These are phyloP conservation scores for Callyntrura sp. DNA, from an alignment of 2,888 invertebrate genomes.

Conservation along the genomic window DNA sequence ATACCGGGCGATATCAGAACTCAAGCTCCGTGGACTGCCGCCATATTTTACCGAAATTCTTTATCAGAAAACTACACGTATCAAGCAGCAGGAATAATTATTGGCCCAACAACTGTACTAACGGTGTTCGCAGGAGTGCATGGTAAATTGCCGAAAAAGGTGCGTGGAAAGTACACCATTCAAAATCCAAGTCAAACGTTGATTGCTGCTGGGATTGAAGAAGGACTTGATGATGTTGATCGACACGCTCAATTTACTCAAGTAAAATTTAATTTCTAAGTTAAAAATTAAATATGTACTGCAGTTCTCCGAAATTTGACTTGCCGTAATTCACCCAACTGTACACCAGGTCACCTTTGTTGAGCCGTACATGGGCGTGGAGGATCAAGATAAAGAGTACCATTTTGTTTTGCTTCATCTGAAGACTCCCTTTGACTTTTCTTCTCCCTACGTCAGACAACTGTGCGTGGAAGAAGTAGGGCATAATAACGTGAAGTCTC, in stretches of 20 bases:
- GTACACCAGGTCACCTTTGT: conserved; percentile 77
- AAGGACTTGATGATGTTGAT: conserved; percentile 75
- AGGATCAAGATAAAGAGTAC: conserved; percentile 75
- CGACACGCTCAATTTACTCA: conserved; percentile 76
- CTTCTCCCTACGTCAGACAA: conserved; percentile 74
- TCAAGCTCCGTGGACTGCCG: conserved; percentile 79
- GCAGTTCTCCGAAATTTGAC: no score
- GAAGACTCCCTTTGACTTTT: conserved; percentile 78
- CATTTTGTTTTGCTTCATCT: conserved; percentile 80
- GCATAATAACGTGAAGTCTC: conserved; percentile 25
- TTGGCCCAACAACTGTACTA: conserved; percentile 75
- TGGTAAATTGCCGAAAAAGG: conserved; percentile 75
- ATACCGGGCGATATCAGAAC: conserved; percentile 74
- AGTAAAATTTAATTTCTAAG: conserved; percentile 53
- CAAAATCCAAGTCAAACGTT: conserved; percentile 70
- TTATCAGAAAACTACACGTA: conserved; percentile 63
- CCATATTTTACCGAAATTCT: conserved; percentile 75
- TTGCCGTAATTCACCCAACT: not conserved
- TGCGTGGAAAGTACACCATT: conserved; percentile 69
- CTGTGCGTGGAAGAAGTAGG: conserved; percentile 71
- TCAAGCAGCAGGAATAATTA: conserved; percentile 77
- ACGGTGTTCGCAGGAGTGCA: conserved; percentile 79
- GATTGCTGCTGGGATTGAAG: conserved; percentile 75
- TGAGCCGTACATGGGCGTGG: conserved; percentile 74
- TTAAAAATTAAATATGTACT: not conserved